A percentile compares a stretch with the other conserved stretches of the same genome.
Conservation (phyloP, 2,113 vertebrate genomes). For the Perca fluviatilis region DNA sequence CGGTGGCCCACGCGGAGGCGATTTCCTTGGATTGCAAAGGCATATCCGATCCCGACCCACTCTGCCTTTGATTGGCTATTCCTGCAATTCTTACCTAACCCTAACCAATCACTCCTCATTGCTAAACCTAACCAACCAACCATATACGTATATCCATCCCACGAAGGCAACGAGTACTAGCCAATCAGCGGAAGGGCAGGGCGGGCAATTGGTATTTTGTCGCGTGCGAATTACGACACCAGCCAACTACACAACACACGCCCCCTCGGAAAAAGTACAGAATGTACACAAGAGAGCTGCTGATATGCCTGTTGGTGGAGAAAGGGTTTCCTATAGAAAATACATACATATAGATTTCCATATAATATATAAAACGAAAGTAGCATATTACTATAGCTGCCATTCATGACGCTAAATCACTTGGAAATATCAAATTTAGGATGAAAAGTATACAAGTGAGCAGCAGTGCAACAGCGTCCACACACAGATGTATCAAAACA, state of each 20-base stretch:
- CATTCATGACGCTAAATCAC: not conserved
- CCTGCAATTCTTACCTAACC: too few relatives aligned
- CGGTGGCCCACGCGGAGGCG: constrained; percentile 28
- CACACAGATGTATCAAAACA: not conserved
- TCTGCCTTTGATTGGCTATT: too few relatives aligned
- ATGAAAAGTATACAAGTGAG: not conserved
- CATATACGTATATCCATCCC: too few relatives aligned
- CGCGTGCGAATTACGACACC: constrained; percentile 68
- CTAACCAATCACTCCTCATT: too few relatives aligned
- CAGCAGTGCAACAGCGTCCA: not conserved
- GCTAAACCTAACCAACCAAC: too few relatives aligned
- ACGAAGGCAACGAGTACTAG: too few relatives aligned
- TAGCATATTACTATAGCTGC: not conserved
- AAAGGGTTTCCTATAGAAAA: fast-evolving
- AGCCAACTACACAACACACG: not conserved
- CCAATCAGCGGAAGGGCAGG: too few relatives aligned
- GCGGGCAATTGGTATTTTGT: not conserved
- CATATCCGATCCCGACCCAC: too few relatives aligned
- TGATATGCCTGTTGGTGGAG: fast-evolving
- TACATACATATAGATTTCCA: fast-evolving
- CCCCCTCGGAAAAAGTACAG: constrained; percentile 29
- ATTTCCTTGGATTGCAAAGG: too few relatives aligned
- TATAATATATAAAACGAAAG: not conserved
- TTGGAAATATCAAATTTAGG: not conserved
- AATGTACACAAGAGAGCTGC: constrained; percentile 41